Evolutionary conservation across 1,140 invertebrate genomes (phyloP), one percentile per base, ranked within the genome.

Genomic region (Meloidogyne exigua): DNA sequence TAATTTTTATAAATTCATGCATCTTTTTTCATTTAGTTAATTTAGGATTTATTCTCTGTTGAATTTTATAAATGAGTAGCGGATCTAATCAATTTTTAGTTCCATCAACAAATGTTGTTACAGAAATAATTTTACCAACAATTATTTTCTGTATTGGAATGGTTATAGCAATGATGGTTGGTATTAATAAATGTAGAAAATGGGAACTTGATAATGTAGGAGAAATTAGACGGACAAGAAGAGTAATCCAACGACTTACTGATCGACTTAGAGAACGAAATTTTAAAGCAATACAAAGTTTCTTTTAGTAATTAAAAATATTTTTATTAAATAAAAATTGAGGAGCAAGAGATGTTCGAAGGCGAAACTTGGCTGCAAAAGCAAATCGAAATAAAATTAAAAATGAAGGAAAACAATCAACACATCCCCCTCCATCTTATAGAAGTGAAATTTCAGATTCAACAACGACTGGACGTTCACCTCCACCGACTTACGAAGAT

Each of bases 201-300:
- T 86, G 85, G 85, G 86, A 86, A 65, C 71, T 86, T 69, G 85
- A 87, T 69, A 87, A 85, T 68, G 82, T 86, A 39, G 80, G 82
- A 4, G 85, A 86, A 71, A 87, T 86, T 79, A 72, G 85, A 23
- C 73, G 85, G 39, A 87, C 85, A 4, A 68, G 85, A 12, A 26
- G 84, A 44, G 80, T 85, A 13, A 76, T 86, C 5, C 86, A 86
- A 66, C 26, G 86, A 64, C 83, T 86, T 12, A 86, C 86, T 15
- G 79, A 78, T 36, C 75, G 85, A 26, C 63, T 86, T 18, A 68
- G 83, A 32, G 85, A 86, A 64, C 84, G 85, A 25, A 86, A 86
- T 75, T 86, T 86, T 75, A 76, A 81, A 68, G 84, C 85, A 25
- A 87, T 86, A 49, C 84, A 86, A 76, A 76, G 85, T 86, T 57